Evolutionary conservation across 2,888 invertebrate species (phyloP), one percentile per base, ranked within the genome.

Genomic region (Agrotis ipsilon): DNA sequence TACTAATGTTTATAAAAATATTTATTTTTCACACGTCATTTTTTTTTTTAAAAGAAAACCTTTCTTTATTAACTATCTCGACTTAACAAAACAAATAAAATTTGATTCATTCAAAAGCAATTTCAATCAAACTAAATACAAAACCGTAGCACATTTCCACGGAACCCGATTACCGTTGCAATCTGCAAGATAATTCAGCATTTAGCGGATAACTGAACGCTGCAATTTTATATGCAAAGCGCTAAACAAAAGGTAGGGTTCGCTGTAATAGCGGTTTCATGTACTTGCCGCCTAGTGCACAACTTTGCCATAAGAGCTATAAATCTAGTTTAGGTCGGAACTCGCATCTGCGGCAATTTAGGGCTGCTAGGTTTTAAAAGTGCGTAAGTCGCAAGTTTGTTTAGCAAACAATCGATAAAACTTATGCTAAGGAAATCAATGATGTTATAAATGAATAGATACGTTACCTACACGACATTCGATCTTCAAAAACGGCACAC

Each of bases 281-380:
- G 84, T 82, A 61, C 73, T 59, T 19, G 14, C 49, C 52, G 59
- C 51, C 48, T 70, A 68, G 67, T 59, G 68, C 62, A 27, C 63
- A 72, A 81, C 69, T 81, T 79, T 68, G 60, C 43, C 71, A 61
- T 66, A 68, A 82, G 60, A 72, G 60, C 68, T 64, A 79, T 82
- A 81, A 81, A 81, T 81, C 75, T 79, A 82, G 75, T 82, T 81
- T 79, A 79, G 75, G 78, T 72, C 43, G 46, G 65, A 64, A 52
- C 67, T 74, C 68, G 55, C 81, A 75, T 75, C 71, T 75, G 72
- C 71, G 59, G 48, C 49, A 63, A 52, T 68, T 78, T 43, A 81
- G 78, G 78, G 79, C 52, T 76, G 71, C n/a, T 46, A n/a, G 43
- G 52, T 19, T 61, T 61, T 18, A 39, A 57, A 71, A 60, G 55